Base-by-base conservation (phyloP, 2,888 invertebrate genomes). In the Caenorhabditis sp. region DNA sequence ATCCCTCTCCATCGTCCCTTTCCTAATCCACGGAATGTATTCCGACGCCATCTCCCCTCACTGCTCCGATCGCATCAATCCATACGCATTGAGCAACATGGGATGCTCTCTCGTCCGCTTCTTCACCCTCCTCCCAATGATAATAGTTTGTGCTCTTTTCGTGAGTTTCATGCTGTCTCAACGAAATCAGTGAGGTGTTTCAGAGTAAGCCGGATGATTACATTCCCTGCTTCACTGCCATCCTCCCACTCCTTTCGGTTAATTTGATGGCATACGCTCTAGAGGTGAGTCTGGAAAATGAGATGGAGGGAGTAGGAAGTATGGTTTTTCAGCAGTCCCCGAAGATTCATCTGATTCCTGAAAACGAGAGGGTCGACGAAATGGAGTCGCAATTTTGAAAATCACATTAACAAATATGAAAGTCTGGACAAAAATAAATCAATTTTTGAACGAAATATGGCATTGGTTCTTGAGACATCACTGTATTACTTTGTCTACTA, bases 241-340 rank as follows among this genome's bases (percentile, higher is more conserved):
- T 74, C 8, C 44, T 74, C 14, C 74, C 74, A 22, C 64, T 74
- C 12, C 56, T 74, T 22, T 54, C 64, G 3, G 44, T 74, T 22
- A 74, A 74, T 74, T 2, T 74, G 16, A 74, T 74, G 74, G 74
- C 74, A 14, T 64, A 74, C 22, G 74, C 74, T n/a, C 12, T 74
- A 0, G 74, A 64, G 64, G 73, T 73, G 10, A 51, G 63, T 22
- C n/a, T 12, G 51, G 12, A 24, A 14, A 8, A 8, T 19, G 49
- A 22, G 19, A 22, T 22, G 5, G 7, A 19, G 49, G 31, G 31
- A 31, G 7, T 31, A 7, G 7, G 31, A 31, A 31, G 7, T 6
- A 31, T 6, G 7, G 22, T 49, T 49, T 69, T 69, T 26, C 69
- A 56, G 54, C 54, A 56, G n/a, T 38, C 54, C 16, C 69, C 54